Conservation (phyloP, 2,113 vertebrate species). For the Burhinus bistriatus region DNA sequence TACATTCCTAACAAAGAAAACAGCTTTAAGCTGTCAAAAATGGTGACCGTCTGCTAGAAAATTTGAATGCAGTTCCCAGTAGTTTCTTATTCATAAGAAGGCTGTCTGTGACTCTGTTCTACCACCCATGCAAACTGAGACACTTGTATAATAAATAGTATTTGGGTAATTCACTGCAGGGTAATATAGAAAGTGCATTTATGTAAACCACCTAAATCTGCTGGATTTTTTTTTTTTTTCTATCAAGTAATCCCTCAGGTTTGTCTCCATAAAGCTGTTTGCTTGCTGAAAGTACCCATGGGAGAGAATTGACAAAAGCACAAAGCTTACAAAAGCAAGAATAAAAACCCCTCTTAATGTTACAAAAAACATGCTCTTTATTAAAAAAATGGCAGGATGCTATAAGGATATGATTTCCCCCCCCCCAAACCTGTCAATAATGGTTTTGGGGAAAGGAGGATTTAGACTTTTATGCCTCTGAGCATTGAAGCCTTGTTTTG, state of each 20-base stretch:
- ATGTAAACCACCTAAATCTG: not conserved
- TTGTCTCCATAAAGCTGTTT: not conserved
- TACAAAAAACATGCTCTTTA: not conserved
- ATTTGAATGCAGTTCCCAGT: not conserved
- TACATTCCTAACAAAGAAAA: not conserved
- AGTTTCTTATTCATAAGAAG: not conserved
- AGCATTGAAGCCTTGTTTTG: not conserved
- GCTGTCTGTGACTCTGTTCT: not conserved
- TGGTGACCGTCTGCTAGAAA: not conserved
- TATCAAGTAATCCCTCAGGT: not conserved
- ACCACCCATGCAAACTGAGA: not conserved
- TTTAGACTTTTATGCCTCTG: not conserved
- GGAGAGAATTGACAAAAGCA: not conserved
- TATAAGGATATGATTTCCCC: accelerated
- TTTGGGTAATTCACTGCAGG: not conserved
- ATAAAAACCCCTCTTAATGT: not conserved
- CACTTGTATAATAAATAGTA: not conserved
- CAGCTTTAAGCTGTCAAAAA: not conserved
- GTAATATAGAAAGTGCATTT: not conserved
- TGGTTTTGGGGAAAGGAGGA: not conserved
- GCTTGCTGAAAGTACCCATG: not conserved
- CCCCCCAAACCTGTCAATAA: not conserved
- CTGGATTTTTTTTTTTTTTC: not conserved
- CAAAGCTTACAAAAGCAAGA: not conserved
- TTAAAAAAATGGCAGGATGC: not conserved